phyloP scores from a whole-genome alignment of 2,797 vertebrate species.

The Tenualosa thibaudeaui region DNA sequence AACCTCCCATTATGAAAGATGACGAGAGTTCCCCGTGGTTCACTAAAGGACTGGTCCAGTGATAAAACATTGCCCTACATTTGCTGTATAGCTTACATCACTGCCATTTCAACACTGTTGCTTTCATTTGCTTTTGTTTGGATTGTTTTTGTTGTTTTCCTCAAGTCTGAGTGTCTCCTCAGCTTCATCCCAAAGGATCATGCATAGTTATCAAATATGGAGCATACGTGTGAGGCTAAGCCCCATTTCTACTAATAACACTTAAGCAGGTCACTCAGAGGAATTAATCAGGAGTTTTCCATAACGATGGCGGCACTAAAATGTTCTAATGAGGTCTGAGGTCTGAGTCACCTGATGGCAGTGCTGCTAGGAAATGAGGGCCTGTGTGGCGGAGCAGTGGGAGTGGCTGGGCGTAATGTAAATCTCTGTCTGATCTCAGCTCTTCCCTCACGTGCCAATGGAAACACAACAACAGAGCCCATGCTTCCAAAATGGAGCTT shows the following conservation, averaged over 20 bases:
- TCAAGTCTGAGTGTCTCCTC: neutral
- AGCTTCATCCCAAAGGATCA: conserved; percentile 21
- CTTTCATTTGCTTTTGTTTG: conserved; percentile 32
- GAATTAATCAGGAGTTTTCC: neutral
- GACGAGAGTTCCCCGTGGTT: conserved; percentile 72
- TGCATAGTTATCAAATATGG: conserved; percentile 22
- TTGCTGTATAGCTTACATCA: conserved; percentile 67
- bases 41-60: conserved; percentile 70
- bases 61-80: conserved; percentile 70
- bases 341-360: conserved; percentile 32
- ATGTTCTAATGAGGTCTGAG: conserved; percentile 17
- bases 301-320: neutral
- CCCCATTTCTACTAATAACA: neutral
- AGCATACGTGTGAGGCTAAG: neutral
- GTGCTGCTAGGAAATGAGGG: conserved; percentile 46
- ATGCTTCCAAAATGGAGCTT: conserved; percentile 63
- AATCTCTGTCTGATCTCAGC: conserved; percentile 62
- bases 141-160: neutral
- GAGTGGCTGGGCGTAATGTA: conserved; percentile 50
- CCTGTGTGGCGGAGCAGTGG: conserved; percentile 42
- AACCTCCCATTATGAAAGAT: conserved; percentile 75
- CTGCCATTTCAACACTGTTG: conserved; percentile 19
- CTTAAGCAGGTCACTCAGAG: neutral
- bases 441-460: conserved; percentile 69
- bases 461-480: conserved; percentile 65